Evolutionary conservation across 2,797 vertebrate genomes (phyloP).

Genomic region (Botia almorhae): DNA sequence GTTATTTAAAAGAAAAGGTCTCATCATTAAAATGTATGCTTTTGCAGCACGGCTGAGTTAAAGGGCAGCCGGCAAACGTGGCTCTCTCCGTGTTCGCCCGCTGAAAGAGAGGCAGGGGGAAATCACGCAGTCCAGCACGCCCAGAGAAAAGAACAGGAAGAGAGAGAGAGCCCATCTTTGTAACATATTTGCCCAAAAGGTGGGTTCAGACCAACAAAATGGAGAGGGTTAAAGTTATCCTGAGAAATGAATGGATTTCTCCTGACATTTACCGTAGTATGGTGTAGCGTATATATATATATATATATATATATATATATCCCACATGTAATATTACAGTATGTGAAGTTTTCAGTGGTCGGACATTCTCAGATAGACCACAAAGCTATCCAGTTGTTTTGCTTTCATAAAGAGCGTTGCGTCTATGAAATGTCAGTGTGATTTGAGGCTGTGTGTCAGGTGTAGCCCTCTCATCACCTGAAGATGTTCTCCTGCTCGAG

Average conservation of each 20-base stretch:
- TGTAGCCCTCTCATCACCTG: conserved; percentile 70
- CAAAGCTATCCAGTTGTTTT: conserved; percentile 16
- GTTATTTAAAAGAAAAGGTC: conserved; percentile 86
- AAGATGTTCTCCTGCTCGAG: conserved; percentile 79
- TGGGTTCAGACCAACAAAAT: conserved; percentile 79
- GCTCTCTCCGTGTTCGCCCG: conserved; percentile 84
- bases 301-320: no score
- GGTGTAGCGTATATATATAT: conserved; percentile 66
- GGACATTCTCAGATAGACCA: conserved; percentile 24
- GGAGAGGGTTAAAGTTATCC: conserved; percentile 77
- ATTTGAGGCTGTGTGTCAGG: conserved; percentile 36
- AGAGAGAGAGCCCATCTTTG: conserved; percentile 63
- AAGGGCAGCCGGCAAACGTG: conserved; percentile 83
- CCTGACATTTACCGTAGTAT: conserved; percentile 76
- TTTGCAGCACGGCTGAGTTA: conserved; percentile 83
- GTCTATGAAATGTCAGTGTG: conserved; percentile 41
- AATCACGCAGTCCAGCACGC: conserved; percentile 36
- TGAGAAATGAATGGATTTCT: conserved; percentile 76
- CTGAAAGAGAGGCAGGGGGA: conserved; percentile 72
- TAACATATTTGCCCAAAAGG: conserved; percentile 74
- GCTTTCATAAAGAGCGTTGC: conserved; percentile 32
- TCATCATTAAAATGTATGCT: conserved; percentile 98
- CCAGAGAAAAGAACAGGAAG: neutral
- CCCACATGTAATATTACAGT: no score
- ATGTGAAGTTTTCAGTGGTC: neutral